Evolutionary conservation across 1,140 invertebrate species (phyloP).

Genomic region (Pseudomyrmex gracilis): DNA sequence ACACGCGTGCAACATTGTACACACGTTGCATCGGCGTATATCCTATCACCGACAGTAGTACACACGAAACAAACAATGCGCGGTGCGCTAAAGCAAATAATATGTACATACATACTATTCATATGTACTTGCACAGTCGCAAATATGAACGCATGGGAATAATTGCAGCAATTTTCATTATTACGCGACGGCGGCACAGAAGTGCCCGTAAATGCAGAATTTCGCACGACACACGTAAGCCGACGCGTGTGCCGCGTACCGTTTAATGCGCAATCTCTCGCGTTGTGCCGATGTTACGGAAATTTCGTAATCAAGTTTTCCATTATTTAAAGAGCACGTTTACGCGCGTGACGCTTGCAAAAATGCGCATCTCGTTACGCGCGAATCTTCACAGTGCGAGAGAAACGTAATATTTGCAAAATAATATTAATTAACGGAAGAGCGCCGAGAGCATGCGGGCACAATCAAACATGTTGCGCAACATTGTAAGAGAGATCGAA

Average conservation of each 20-base stretch:
- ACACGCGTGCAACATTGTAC: no score
- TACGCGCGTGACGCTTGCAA: background rate
- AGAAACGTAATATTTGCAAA: background rate
- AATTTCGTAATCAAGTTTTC: conserved; percentile 38
- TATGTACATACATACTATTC: background rate
- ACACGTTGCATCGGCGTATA: background rate
- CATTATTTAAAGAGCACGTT: conserved; percentile 12
- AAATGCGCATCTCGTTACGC: background rate
- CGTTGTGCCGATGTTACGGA: background rate
- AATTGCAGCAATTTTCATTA: conserved; percentile 49
- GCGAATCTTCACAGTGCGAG: background rate
- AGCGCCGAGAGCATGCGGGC: no score
- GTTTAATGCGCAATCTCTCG: conserved; percentile 8
- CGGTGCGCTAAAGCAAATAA: background rate
- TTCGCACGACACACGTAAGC: conserved; percentile 29
- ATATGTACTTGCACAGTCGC: background rate
- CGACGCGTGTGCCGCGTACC: background rate
- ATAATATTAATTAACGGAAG: conserved; percentile 1
- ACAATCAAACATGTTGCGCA: background rate
- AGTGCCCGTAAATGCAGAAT: conserved; percentile 10
- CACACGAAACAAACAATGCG: conserved; percentile 2
- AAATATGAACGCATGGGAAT: conserved; percentile 12
- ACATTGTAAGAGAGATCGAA: no score
- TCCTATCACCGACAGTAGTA: background rate
- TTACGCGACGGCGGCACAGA: conserved; percentile 21